Evolutionary conservation across 2,797 vertebrate species (phyloP).

Genomic region (Emydoidea blandingii): DNA sequence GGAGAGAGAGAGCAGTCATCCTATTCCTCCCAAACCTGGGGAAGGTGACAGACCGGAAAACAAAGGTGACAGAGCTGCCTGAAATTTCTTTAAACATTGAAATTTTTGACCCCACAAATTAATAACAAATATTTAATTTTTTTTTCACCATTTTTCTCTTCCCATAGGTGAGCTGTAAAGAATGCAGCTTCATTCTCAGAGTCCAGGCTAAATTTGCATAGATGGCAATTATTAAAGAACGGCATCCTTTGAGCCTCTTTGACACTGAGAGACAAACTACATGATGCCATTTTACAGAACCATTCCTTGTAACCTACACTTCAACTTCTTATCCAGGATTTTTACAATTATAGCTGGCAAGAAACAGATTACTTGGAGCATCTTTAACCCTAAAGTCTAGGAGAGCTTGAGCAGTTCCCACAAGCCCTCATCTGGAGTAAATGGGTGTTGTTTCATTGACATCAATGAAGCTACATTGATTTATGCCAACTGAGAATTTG

Average conservation of each 20-base stretch:
- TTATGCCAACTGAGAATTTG: neutral
- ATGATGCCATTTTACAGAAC: neutral
- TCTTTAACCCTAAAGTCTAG: neutral
- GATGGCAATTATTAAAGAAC: neutral
- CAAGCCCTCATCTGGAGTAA: neutral
- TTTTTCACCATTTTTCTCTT: neutral
- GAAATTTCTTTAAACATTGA: neutral
- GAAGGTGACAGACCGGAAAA: neutral
- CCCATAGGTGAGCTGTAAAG: neutral
- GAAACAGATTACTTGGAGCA: neutral
- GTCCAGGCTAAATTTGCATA: neutral
- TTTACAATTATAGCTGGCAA: neutral
- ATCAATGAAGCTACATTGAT: neutral
- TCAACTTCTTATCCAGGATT: neutral
- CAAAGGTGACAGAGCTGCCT: neutral
- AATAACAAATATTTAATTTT: neutral
- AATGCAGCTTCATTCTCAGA: neutral
- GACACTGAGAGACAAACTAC: neutral
- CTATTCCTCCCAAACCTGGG: neutral
- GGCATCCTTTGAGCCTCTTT: slow-evolving; percentile 13
- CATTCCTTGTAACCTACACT: neutral
- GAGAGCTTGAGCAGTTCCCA: neutral
- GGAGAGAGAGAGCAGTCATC: accelerated
- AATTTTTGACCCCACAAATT: neutral
- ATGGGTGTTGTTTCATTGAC: neutral